Evolutionary conservation across 1,140 invertebrate genomes (phyloP).

Genomic region (Pogonomyrmex barbatus): DNA sequence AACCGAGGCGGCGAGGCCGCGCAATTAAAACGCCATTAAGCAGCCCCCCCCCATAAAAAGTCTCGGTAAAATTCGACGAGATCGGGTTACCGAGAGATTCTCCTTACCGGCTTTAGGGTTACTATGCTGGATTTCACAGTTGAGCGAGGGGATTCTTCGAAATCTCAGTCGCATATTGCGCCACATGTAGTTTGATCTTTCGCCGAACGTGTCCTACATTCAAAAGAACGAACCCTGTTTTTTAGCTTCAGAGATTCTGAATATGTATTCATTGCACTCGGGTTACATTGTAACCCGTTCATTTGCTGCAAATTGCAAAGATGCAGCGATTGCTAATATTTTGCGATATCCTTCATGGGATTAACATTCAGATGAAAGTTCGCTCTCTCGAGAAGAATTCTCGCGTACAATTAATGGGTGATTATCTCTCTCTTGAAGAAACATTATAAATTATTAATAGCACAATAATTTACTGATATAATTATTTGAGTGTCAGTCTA

Average conservation of each 20-base stretch:
- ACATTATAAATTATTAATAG: conserved; percentile 12
- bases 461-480: background rate
- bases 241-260: background rate
- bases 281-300: background rate
- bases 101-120: conserved; percentile 44
- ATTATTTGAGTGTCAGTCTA: background rate
- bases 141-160: conserved; percentile 32
- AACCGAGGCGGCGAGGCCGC: conserved; percentile 64
- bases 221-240: background rate
- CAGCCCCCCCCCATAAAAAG: conserved; percentile 77
- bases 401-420: background rate
- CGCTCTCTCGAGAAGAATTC: background rate
- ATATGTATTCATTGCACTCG: background rate
- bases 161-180: conserved; percentile 41
- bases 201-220: background rate
- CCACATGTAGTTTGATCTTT: conserved; percentile 11
- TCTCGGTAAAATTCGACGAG: conserved; percentile 76
- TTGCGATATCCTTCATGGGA: background rate
- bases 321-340: background rate
- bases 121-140: conserved; percentile 54
- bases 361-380: conserved; percentile 9
- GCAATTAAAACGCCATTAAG: conserved; percentile 82
- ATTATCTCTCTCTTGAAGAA: background rate
- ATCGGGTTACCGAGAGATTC: conserved; percentile 74
- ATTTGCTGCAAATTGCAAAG: background rate